These are phyloP conservation scores for Cyanoliseus patagonus DNA, from an alignment of 2,113 vertebrate species.

Conservation along the genomic window DNA sequence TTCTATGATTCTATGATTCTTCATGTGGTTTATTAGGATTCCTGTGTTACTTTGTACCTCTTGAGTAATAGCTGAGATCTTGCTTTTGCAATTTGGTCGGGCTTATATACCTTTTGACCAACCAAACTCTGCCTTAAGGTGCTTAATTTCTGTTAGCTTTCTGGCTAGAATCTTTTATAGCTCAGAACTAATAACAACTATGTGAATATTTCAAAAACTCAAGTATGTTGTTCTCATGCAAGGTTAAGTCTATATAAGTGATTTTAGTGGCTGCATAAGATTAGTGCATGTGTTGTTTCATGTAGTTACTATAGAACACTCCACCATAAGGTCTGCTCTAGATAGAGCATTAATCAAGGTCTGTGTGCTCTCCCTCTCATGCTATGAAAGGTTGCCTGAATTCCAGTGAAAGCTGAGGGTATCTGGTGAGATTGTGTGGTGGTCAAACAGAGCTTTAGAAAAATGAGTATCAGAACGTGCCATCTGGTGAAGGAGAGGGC, in stretches of 20 bases:
- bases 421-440: background rate
- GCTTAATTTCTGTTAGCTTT: background rate
- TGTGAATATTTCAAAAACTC: background rate
- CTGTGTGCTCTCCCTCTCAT: background rate
- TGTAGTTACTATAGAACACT: background rate
- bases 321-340: background rate
- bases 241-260: background rate
- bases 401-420: background rate
- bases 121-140: background rate
- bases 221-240: background rate
- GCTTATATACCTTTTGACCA: background rate
- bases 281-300: background rate
- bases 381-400: background rate
- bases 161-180: background rate
- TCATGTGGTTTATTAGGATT: background rate
- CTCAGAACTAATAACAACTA: background rate
- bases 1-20: background rate
- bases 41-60: background rate
- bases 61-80: background rate
- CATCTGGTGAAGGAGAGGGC: background rate
- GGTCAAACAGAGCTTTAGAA: background rate
- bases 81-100: background rate
- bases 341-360: background rate
- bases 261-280: background rate
- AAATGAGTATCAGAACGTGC: background rate